Conservation (phyloP, 1,140 invertebrate species). For the Microplitis demolitor region DNA sequence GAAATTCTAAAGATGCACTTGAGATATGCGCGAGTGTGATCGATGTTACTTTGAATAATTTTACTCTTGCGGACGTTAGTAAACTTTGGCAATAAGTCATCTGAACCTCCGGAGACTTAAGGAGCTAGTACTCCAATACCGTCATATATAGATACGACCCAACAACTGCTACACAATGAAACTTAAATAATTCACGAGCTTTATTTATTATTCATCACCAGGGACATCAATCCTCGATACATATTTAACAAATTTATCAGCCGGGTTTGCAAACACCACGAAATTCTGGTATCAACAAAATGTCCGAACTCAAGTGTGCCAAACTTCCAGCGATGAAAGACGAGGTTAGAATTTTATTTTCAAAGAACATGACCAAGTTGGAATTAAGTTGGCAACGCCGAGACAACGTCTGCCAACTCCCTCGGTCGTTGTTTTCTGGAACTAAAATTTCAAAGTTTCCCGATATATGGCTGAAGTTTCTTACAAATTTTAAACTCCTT, state of each 20-base stretch:
- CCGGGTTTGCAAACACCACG: too few relatives aligned
- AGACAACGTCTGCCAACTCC: too few relatives aligned
- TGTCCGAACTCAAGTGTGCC: too few relatives aligned
- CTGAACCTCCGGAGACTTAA: not conserved
- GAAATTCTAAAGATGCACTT: conserved; percentile 3
- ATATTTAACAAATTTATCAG: not conserved
- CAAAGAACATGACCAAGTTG: too few relatives aligned
- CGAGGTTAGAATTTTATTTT: too few relatives aligned
- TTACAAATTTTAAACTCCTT: too few relatives aligned
- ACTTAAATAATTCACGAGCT: not conserved
- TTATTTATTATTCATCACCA: conserved; percentile 1
- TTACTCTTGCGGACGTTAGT: conserved; percentile 2
- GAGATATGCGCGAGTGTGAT: not conserved
- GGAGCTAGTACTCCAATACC: not conserved
- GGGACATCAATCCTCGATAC: not conserved
- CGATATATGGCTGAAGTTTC: too few relatives aligned
- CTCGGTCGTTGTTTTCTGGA: too few relatives aligned
- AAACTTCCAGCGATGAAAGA: too few relatives aligned
- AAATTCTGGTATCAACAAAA: too few relatives aligned
- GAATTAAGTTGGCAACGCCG: too few relatives aligned
- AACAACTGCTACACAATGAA: not conserved
- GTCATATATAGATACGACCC: not conserved
- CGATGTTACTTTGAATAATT: conserved; percentile 17
- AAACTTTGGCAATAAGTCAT: conserved; percentile 17
- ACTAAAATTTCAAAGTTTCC: too few relatives aligned